These are phyloP conservation scores for Pseudococcus jackbeardsleyi DNA, from an alignment of 2,888 invertebrate genomes.

Conservation along the genomic window DNA sequence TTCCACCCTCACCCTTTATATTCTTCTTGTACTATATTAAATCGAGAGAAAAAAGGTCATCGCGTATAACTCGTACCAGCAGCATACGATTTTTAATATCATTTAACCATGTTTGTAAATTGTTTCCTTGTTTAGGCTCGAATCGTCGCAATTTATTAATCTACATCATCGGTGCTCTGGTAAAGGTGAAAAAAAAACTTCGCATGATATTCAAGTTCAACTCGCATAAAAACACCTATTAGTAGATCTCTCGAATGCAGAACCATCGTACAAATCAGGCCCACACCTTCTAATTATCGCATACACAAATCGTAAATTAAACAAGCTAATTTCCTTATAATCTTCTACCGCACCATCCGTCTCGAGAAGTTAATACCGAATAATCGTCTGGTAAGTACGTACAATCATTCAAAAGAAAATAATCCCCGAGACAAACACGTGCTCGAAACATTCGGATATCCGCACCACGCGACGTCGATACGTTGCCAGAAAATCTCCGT, in stretches of 20 bases:
- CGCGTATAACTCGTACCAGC: not conserved
- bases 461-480: not conserved
- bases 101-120: conserved; percentile 14
- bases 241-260: too few species aligned
- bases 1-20: conserved; percentile 63
- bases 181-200: not conserved
- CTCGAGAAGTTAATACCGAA: not conserved
- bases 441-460: conserved; percentile 33
- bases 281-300: not conserved
- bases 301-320: not conserved
- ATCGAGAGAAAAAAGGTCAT: conserved; percentile 60
- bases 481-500: conserved; percentile 10
- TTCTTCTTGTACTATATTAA: conserved; percentile 32
- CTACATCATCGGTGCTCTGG: not conserved
- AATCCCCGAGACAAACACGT: conserved; percentile 15
- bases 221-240: not conserved
- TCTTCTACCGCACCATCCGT: not conserved
- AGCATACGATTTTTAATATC: conserved; percentile 14
- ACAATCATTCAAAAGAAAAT: not conserved
- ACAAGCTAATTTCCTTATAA: conserved; percentile 4
- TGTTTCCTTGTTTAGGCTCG: conserved; percentile 18
- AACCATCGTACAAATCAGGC: too few species aligned
- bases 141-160: conserved; percentile 28
- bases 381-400: not conserved
- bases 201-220: not conserved